A percentile compares a stretch with the other conserved stretches of the same genome.
phyloP scores from a whole-genome alignment of 2,888 invertebrate genomes.

The Synergus umbraculus region DNA sequence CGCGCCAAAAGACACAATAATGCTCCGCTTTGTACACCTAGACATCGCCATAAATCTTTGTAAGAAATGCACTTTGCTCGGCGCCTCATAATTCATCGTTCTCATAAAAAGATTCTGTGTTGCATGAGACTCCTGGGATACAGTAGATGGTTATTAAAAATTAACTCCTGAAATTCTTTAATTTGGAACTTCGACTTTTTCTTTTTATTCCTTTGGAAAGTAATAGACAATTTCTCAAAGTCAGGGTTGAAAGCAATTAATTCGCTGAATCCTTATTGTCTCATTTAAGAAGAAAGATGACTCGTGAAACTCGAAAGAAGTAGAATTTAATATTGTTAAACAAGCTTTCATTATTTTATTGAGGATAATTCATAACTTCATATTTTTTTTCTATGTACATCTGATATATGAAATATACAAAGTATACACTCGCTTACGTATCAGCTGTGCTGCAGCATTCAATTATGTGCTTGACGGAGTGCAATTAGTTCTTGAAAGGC shows the following conservation, averaged over 20 bases:
- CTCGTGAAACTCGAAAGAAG: neutral
- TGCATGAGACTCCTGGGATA: slow-evolving; percentile 48
- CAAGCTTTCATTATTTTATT: neutral
- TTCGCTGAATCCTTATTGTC: neutral
- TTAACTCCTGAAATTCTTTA: slow-evolving; percentile 48
- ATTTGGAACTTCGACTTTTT: slow-evolving; percentile 37
- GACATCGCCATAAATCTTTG: slow-evolving; percentile 45
- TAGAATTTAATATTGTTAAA: neutral
- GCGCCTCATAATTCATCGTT: slow-evolving; percentile 52
- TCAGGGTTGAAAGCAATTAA: neutral
- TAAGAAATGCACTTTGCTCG: slow-evolving; percentile 50
- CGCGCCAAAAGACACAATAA: slow-evolving; percentile 50
- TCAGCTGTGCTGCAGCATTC: slow-evolving; percentile 19
- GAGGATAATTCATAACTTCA: neutral
- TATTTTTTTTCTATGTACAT: neutral
- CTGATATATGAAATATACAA: slow-evolving; percentile 18
- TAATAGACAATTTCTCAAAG: neutral
- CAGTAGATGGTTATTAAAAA: slow-evolving; percentile 49
- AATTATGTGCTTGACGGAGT: slow-evolving; percentile 16
- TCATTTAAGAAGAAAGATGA: neutral
- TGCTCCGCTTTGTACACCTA: slow-evolving; percentile 47
- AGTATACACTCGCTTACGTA: neutral
- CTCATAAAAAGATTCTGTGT: slow-evolving; percentile 51
- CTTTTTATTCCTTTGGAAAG: neutral
- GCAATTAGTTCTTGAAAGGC: slow-evolving; percentile 27